phyloP scores from a whole-genome alignment of 2,797 vertebrate genomes.

The Cynopterus sphinx region DNA sequence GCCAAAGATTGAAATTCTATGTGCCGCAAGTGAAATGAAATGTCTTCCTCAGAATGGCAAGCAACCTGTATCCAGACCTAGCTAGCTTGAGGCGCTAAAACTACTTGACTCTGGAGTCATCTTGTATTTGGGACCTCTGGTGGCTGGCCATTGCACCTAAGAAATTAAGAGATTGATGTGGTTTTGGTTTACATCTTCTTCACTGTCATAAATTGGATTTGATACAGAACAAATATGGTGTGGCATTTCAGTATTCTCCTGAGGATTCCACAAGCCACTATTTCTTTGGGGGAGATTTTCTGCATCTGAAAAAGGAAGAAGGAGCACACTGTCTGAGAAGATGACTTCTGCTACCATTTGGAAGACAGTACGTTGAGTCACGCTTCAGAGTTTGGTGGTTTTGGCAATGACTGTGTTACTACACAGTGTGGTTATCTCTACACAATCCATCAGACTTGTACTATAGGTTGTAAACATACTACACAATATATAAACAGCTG shows the following conservation, averaged over 20 bases:
- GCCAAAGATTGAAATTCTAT: neutral
- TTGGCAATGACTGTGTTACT: neutral
- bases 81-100: neutral
- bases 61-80: neutral
- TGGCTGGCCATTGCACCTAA: neutral
- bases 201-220: neutral
- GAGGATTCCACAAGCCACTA: neutral
- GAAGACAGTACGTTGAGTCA: neutral
- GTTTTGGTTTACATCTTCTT: neutral
- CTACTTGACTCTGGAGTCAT: neutral
- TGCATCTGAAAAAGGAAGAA: neutral
- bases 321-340: neutral
- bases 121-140: neutral
- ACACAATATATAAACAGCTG: neutral
- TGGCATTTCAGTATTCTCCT: neutral
- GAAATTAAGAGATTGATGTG: neutral
- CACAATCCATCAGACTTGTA: neutral
- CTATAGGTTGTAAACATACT: neutral
- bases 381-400: neutral
- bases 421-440: neutral
- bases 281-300: neutral
- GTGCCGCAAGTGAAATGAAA: neutral
- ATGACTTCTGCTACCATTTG: neutral
- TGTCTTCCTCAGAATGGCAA: neutral
- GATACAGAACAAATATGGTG: neutral